These are phyloP conservation scores for Cryptoprocta ferox DNA, from an alignment of 2,797 vertebrate species.

Conservation along the genomic window DNA sequence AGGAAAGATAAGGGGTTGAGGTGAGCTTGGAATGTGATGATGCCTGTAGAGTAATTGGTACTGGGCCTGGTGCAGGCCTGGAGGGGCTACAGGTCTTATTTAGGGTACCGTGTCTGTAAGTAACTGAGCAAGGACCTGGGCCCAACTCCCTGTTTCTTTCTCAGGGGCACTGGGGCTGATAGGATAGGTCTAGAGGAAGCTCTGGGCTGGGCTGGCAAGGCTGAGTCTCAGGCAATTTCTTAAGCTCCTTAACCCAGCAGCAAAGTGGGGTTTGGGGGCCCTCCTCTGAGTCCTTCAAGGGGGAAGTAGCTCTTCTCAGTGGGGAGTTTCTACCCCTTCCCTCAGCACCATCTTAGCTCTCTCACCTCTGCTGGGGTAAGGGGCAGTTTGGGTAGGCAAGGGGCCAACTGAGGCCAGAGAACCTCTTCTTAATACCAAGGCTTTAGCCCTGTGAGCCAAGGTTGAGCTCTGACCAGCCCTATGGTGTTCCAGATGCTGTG, in stretches of 20 bases:
- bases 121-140: not conserved
- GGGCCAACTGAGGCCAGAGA: not conserved
- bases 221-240: not conserved
- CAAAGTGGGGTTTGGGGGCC: not conserved
- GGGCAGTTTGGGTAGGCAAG: not conserved
- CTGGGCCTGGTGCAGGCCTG: not conserved
- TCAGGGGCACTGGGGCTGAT: not conserved
- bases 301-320: not conserved
- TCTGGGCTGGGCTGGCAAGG: not conserved
- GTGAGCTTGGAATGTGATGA: not conserved
- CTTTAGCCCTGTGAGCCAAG: not conserved
- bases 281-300: not conserved
- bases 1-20: not conserved
- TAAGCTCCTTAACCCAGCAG: not conserved
- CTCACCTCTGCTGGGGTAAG: not conserved
- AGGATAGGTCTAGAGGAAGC: not conserved
- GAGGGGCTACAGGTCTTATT: not conserved
- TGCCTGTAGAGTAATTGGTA: not conserved
- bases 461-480: not conserved
- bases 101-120: not conserved
- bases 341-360: not conserved
- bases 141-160: not conserved
- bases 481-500: not conserved
- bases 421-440: not conserved
- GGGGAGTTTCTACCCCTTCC: not conserved